phyloP scores from a whole-genome alignment of 2,888 invertebrate genomes.

The Perizoma flavofasciatum region DNA sequence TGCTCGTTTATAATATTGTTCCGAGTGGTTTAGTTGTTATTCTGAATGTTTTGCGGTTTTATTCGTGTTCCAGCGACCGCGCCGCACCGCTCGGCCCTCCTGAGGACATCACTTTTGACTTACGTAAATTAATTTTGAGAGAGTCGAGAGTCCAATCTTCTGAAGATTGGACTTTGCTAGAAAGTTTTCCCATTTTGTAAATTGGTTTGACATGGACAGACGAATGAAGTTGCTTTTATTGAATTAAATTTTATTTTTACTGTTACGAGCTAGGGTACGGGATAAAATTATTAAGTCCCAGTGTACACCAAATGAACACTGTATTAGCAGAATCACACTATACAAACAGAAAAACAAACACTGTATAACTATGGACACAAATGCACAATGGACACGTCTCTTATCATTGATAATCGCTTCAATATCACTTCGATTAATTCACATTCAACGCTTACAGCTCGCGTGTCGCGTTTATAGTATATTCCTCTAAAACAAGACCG shows the following conservation, averaged over 20 bases:
- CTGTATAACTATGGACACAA: no score
- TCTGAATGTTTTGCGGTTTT: slow-evolving; percentile 16
- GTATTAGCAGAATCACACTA: no score
- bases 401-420: no score
- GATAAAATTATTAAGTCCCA: no score
- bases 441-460: no score
- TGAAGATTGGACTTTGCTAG: slow-evolving; percentile 2
- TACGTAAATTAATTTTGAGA: slow-evolving; percentile 8
- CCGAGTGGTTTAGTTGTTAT: slow-evolving; percentile 19
- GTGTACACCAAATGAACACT: no score
- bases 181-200: slow-evolving; percentile 16
- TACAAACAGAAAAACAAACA: no score
- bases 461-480: no score
- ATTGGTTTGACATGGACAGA: slow-evolving; percentile 13
- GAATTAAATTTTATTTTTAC: neutral
- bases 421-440: no score
- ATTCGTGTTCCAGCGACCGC: slow-evolving; percentile 8
- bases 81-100: slow-evolving; percentile 3
- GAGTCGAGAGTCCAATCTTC: no score
- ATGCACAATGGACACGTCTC: no score
- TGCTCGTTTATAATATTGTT: slow-evolving; percentile 25
- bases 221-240: neutral
- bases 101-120: slow-evolving; percentile 8
- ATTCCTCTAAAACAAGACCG: no score
- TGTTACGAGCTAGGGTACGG: neutral